Conservation (phyloP, 92 coral and sea anemone species). For the Phenganax marumi region DNA sequence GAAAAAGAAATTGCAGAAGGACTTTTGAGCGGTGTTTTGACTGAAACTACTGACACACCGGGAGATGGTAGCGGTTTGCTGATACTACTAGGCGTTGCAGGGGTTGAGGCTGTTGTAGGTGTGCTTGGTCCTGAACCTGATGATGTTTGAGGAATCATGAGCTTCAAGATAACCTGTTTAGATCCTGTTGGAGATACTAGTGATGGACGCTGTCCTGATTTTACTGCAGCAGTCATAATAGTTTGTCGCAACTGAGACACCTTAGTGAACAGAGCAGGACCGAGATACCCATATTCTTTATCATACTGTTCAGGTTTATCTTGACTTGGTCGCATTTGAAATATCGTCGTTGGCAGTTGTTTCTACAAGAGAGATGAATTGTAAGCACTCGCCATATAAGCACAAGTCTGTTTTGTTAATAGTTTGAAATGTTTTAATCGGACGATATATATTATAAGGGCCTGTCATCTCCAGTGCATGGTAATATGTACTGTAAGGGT, state of each 20-base stretch:
- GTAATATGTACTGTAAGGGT: too few relatives aligned
- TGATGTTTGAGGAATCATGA: constrained; percentile 43
- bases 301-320: constrained; percentile 84
- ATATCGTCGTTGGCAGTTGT: constrained; percentile 88
- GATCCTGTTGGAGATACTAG: constrained; percentile 40
- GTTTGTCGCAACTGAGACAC: constrained; percentile 88
- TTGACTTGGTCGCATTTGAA: constrained; percentile 79
- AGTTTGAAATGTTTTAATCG: too few relatives aligned
- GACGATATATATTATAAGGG: too few relatives aligned
- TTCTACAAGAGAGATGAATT: constrained; percentile 56
- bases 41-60: constrained; percentile 51
- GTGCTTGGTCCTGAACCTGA: constrained; percentile 40
- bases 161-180: constrained; percentile 36
- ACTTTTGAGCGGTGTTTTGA: constrained; percentile 60
- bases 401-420: too few relatives aligned
- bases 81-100: constrained; percentile 73
- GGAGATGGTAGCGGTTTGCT: constrained; percentile 66
- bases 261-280: constrained; percentile 69
- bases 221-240: constrained; percentile 67
- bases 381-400: too few relatives aligned
- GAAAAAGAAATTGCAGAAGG: constrained; percentile 64
- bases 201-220: constrained; percentile 58
- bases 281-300: constrained; percentile 77
- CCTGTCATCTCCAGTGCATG: too few relatives aligned
- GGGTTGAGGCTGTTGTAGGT: constrained; percentile 56